Percentiles rank a stretch among this genome's conserved stretches.
Conservation (phyloP, 2,113 vertebrate genomes). For the Amphilophus citrinellus region DNA sequence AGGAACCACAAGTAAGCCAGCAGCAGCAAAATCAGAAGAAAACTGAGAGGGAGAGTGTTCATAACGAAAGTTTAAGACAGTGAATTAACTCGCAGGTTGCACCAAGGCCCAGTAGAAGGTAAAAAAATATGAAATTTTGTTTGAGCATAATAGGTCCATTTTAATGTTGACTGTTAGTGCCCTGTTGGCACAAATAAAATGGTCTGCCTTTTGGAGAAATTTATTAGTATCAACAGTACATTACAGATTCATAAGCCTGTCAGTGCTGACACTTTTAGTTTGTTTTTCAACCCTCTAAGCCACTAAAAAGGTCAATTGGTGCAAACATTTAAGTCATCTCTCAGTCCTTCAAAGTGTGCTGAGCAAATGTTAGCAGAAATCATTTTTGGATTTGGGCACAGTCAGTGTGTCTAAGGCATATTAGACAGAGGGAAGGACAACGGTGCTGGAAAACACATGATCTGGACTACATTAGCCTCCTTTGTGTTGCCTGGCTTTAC, state of each 20-base stretch:
- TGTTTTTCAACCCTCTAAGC: background rate
- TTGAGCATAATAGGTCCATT: too few relatives aligned
- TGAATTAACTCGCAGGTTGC: too few relatives aligned
- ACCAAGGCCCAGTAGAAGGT: too few relatives aligned
- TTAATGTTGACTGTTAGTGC: background rate
- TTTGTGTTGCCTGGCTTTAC: constrained; percentile 37
- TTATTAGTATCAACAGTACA: background rate
- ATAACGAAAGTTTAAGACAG: too few relatives aligned
- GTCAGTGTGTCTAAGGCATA: constrained; percentile 25
- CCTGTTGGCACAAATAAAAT: background rate
- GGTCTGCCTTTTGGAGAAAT: too few relatives aligned
- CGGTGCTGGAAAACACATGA: constrained; percentile 53
- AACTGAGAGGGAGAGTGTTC: too few relatives aligned
- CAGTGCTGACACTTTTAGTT: background rate
- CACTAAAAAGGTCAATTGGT: accelerated
- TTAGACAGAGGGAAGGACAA: constrained; percentile 52
- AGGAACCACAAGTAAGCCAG: too few relatives aligned
- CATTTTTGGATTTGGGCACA: constrained; percentile 3
- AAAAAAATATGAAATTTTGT: too few relatives aligned
- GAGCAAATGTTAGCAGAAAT: constrained; percentile 39
- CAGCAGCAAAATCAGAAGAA: too few relatives aligned
- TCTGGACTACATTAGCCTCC: constrained; percentile 54
- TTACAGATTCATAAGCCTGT: constrained; percentile 1
- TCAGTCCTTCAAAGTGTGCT: background rate
- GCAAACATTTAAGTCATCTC: constrained; percentile 26